Percentiles rank a stretch among this genome's conserved stretches.
Conservation (phyloP, 2,797 vertebrate species). For the Tenualosa ilisha region DNA sequence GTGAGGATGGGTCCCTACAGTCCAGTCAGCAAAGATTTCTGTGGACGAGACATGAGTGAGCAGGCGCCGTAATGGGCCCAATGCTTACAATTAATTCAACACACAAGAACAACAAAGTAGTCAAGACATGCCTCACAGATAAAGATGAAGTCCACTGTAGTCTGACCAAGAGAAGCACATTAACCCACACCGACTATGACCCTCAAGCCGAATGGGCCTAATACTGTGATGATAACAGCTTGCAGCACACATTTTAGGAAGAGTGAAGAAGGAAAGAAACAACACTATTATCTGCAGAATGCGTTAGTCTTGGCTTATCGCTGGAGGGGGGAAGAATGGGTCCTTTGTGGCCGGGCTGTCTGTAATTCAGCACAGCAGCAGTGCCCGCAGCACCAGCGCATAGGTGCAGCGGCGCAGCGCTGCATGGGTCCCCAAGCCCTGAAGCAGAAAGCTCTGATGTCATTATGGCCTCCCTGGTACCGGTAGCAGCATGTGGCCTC, state of each 20-base stretch:
- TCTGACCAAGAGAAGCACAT: not conserved
- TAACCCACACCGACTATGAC: not conserved
- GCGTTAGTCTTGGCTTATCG: not conserved
- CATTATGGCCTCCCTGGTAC: not conserved
- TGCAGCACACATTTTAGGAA: not conserved
- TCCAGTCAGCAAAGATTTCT: not conserved
- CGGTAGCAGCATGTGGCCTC: not conserved
- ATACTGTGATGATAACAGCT: not conserved
- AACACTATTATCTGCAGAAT: not conserved
- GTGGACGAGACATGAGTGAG: not conserved
- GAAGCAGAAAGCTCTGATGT: slow-evolving; percentile 7
- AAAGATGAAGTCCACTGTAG: not conserved
- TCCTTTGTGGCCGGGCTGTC: slow-evolving; percentile 32
- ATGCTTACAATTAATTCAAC: not conserved
- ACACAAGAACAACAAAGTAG: not conserved
- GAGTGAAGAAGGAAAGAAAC: not conserved
- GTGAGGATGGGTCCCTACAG: not conserved
- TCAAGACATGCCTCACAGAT: not conserved
- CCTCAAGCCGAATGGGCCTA: not conserved
- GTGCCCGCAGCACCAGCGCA: not conserved
- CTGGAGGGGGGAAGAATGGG: not conserved
- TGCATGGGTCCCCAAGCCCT: not conserved
- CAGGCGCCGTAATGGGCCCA: not conserved
- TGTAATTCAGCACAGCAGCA: not conserved
- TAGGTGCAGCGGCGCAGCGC: not conserved